phyloP scores from a whole-genome alignment of 2,888 invertebrate genomes.

The Dugesia japonica region DNA sequence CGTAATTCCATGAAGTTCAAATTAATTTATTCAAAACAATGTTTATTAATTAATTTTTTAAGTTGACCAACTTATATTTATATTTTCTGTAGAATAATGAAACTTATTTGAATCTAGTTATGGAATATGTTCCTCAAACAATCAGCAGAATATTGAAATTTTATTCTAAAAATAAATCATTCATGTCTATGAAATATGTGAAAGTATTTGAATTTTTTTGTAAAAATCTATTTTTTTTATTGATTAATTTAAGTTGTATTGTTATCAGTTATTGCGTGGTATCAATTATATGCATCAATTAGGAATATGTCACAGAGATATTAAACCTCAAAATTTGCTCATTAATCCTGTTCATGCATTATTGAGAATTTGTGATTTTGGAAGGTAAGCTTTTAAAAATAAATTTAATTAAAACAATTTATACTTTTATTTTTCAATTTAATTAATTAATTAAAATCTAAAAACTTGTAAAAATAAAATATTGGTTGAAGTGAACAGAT shows the following conservation, averaged over 20 bases:
- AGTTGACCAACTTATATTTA: too few species aligned
- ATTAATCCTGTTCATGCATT: not conserved
- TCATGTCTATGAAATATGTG: not conserved
- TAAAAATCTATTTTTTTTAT: too few species aligned
- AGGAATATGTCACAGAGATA: not conserved
- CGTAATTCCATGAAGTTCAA: too few species aligned
- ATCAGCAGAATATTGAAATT: not conserved
- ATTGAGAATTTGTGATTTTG: slow-evolving; percentile 9
- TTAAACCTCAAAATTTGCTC: not conserved
- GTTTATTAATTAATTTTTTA: too few species aligned
- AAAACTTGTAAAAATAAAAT: too few species aligned
- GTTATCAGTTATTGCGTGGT: not conserved
- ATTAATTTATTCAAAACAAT: too few species aligned
- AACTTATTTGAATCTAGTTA: not conserved
- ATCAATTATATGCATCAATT: not conserved
- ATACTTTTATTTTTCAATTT: not conserved
- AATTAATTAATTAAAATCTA: not conserved
- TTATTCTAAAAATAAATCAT: slow-evolving; percentile 6
- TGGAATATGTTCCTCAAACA: not conserved
- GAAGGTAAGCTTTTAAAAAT: slow-evolving; percentile 5
- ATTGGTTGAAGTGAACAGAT: too few species aligned
- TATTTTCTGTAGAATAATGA: not conserved
- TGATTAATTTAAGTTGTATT: not conserved
- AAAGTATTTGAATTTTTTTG: not conserved
- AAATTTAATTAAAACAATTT: too few species aligned